Evolutionary conservation across 2,797 vertebrate genomes (phyloP), one percentile per base, ranked within the genome.

Genomic region (Acipenser ruthenus): DNA sequence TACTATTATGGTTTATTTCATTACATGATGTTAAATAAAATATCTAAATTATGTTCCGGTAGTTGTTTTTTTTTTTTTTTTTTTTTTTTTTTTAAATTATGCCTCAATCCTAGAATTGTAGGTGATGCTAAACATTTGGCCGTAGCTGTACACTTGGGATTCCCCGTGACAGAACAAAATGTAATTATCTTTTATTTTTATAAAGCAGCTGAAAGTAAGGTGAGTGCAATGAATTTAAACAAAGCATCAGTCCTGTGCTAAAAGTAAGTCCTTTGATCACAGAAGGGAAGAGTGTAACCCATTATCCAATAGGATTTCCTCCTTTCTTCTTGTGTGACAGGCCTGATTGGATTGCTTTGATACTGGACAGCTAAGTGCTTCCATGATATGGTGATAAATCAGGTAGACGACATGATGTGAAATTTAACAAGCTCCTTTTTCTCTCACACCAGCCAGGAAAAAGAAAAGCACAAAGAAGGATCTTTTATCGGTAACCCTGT

Each of bases 191-290:
- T 62, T 67, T 64, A 74, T 84, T 82, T 76, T 73, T 73, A 76
- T 70, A 78, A 80, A 82, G 85, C 79, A 81, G 83, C 89, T 81
- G 83, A 84, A 83, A 78, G 76, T 77, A 75, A 63, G 63, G 49
- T 65, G n/a, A 74, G 80, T 69, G 74, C 71, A 76, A 67, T 73
- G 79, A 69, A 78, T 74, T 81, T 72, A 86, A 84, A 84, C 79
- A 81, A 73, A 86, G 84, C 85, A 89, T 87, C 81, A 85, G 83
- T 81, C 80, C 86, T 75, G 50, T 82, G 84, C 85, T 88, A 88
- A 89, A 88, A 91, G 89, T 88, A 89, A 87, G 82, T 83, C 82
- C 84, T 87, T 79, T 83, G 86, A 90, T 91, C 86, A 85, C 78
- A 67, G 76, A 81, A 79, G 77, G 71, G 74, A 80, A 81, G 79